Evolutionary conservation across 2,113 vertebrate species (phyloP), one percentile per base, ranked within the genome.

Genomic region (Phainopepla nitens): DNA sequence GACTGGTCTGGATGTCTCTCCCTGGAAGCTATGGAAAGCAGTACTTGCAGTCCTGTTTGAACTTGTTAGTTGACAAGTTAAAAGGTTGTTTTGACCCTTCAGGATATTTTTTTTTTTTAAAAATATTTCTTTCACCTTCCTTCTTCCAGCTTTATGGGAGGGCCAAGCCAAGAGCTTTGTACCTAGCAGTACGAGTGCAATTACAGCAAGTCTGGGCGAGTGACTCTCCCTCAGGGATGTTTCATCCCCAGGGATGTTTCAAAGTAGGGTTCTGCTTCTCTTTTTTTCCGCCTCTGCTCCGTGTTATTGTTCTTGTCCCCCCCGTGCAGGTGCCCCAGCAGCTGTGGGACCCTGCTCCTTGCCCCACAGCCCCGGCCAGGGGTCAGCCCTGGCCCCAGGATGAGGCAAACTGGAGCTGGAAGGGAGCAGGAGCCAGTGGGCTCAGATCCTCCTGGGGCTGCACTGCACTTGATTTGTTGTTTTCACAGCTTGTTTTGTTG

Each of bases 21-120:
- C 75, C 96, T 91, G 57, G 49, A 15, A 97, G 96, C 81, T 50
- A 61, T 87, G 94, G 93, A 93, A 93, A 93, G 88, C 88, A 78
- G 77, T 8, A 1, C 88, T 56, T 7, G 25, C 80, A 29, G 51
- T 89, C 94, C 87, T 96, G 97, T 95, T 91, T 45, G 89, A 87
- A 88, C 97, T 97, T 93, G 97, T 69, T 78, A 19, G 35, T 14
- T 86, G 77, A 90, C 60, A 54, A 91, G 80, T 91, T 97, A 79
- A 82, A 94, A 96, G 86, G 71, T 94, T 96, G 96, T 94, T 97
- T 96, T 84, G 93, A 90, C 78, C 95, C 97, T 92, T 89, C 75
- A 10, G 93, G 97, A 70, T 81, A 61, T 53, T 47, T 81, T 76
- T 57, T 85, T 79, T 18, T 49, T 21, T 6, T 49, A 47, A 47